Evolutionary conservation across 2,113 vertebrate genomes (phyloP).

Genomic region (Accipiter virgatus): DNA sequence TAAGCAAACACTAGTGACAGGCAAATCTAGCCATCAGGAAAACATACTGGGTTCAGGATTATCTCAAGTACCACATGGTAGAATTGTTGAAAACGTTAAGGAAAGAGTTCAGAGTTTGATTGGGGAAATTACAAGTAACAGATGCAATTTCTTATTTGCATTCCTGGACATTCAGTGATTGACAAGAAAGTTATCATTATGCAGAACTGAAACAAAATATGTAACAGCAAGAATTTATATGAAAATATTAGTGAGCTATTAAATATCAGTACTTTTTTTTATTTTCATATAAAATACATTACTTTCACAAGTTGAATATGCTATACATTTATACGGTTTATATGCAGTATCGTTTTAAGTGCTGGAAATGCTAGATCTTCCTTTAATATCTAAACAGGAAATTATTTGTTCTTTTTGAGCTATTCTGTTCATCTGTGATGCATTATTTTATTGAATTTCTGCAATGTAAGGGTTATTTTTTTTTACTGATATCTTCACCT

Average conservation of each 20-base stretch:
- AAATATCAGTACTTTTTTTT: not conserved
- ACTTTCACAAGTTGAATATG: not conserved
- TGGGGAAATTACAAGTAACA: conserved; percentile 48
- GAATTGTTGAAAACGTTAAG: conserved; percentile 66
- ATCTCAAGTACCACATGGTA: conserved; percentile 54
- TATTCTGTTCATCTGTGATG: conserved; percentile 11
- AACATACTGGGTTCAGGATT: conserved; percentile 66
- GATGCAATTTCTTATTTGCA: conserved; percentile 33
- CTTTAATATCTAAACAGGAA: conserved; percentile 43
- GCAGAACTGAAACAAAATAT: not conserved
- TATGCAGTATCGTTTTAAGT: not conserved
- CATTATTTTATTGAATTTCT: conserved; percentile 38
- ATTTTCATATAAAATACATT: not conserved
- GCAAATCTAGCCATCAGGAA: conserved; percentile 70
- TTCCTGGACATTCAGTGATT: conserved; percentile 34
- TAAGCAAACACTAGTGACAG: conserved; percentile 75
- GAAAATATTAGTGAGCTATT: conserved; percentile 1
- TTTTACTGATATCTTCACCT: not conserved
- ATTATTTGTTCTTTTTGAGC: conserved; percentile 38
- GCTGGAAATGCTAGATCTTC: not conserved
- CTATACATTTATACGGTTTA: not conserved
- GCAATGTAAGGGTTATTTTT: not conserved
- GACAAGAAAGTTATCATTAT: not conserved
- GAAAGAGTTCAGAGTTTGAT: not conserved
- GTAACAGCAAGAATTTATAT: not conserved